Percentiles rank a stretch among this genome's conserved stretches.
Conservation (phyloP, 2,113 vertebrate genomes). For the Bagarius yarrelli region DNA sequence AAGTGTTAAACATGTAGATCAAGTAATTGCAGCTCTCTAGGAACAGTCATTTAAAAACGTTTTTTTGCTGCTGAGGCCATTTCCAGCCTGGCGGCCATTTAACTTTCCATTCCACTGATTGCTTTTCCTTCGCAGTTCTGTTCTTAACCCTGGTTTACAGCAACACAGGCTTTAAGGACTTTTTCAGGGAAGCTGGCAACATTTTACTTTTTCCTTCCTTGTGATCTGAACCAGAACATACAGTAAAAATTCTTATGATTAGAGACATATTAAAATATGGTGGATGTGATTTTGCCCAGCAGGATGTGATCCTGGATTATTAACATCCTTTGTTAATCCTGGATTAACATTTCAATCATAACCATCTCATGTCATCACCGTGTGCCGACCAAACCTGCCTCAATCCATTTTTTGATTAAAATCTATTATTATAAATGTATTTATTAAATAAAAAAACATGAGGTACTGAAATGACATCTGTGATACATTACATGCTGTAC, state of each 20-base stretch:
- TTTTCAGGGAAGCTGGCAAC: background rate
- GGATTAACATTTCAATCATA: no score
- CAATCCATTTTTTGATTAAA: no score
- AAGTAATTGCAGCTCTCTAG: background rate
- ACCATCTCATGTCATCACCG: no score
- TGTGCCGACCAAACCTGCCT: no score
- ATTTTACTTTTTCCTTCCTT: background rate
- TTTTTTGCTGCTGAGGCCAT: constrained; percentile 19
- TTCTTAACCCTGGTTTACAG: background rate
- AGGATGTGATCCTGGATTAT: no score
- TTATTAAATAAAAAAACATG: no score
- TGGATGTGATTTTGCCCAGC: no score
- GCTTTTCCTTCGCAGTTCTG: background rate
- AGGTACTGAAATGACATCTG: no score
- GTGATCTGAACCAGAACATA: background rate
- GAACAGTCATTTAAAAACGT: constrained; percentile 2
- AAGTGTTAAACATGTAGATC: background rate
- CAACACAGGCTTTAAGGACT: background rate
- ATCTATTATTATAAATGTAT: no score
- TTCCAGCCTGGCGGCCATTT: background rate
- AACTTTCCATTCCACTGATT: constrained; percentile 20
- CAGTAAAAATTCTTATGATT: background rate
- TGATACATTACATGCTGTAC: no score
- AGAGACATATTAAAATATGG: no score
- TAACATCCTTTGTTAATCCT: no score